Conservation (phyloP, 2,888 invertebrate genomes). For the Trichacis sp. region DNA sequence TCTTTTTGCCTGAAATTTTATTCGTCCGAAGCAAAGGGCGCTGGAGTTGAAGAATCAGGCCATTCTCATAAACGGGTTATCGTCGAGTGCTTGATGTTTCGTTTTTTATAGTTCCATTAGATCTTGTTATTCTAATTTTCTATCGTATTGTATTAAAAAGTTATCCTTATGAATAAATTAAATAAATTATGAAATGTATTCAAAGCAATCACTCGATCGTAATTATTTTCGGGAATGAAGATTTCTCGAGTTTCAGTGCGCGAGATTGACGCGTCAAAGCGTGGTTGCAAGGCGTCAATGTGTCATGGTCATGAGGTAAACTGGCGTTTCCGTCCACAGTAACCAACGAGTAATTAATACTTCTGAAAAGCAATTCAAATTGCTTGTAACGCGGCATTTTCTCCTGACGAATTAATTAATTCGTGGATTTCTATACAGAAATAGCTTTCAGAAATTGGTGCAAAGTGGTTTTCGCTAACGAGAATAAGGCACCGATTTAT, state of each 20-base stretch:
- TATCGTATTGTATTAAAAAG: no score
- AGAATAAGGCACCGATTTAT: no score
- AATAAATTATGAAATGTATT: no score
- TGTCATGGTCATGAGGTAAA: not conserved
- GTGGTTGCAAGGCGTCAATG: no score
- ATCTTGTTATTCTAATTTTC: no score
- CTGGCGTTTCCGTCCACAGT: not conserved
- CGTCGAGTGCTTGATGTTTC: not conserved
- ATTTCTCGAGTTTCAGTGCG: not conserved
- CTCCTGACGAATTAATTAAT: not conserved
- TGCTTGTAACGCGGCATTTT: no score
- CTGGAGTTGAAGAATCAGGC: conserved; percentile 27
- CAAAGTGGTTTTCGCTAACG: no score
- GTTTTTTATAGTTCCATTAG: no score
- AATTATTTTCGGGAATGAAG: not conserved
- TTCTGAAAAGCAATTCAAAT: not conserved
- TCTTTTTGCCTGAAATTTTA: conserved; percentile 20
- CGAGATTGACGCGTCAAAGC: no score
- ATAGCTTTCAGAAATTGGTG: not conserved
- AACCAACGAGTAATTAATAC: not conserved
- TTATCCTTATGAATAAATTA: no score
- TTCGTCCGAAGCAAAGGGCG: conserved; percentile 24
- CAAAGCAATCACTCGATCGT: not conserved
- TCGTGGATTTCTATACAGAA: not conserved
- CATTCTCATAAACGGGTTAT: no score